A percentile compares a stretch with the other conserved stretches of the same genome.
These are phyloP conservation scores for Trinectes maculatus DNA, from an alignment of 2,113 vertebrate genomes.

Conservation along the genomic window DNA sequence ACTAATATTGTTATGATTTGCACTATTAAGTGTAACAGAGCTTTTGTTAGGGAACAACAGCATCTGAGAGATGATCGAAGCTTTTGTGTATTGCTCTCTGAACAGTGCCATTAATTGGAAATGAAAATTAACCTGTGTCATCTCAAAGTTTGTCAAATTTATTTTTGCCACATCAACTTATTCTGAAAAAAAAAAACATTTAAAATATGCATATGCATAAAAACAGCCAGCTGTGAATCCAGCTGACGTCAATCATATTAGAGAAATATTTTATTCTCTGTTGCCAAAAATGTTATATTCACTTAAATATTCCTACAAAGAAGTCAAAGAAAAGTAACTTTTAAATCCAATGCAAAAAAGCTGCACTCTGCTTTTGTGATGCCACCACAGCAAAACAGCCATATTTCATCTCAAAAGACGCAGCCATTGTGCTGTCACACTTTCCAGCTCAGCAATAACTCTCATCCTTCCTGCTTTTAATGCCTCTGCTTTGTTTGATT, in stretches of 20 bases:
- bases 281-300: no score
- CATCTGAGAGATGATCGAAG: not conserved
- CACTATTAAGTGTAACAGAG: not conserved
- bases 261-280: no score
- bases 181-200: no score
- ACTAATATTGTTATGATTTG: not conserved
- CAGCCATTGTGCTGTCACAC: conserved; percentile 14
- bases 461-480: conserved; percentile 15
- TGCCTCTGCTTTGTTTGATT: conserved; percentile 26
- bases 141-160: no score
- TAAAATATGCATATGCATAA: no score
- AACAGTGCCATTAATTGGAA: not conserved
- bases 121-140: no score
- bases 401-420: conserved; percentile 8
- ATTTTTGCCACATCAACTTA: no score
- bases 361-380: conserved; percentile 13
- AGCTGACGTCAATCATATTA: no score
- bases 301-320: no score
- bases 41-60: not conserved
- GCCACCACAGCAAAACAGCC: conserved; percentile 14
- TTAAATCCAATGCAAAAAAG: conserved; percentile 1
- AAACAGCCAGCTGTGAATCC: no score
- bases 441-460: not conserved
- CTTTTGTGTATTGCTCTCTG: conserved; percentile 1
- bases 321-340: conserved; percentile 13